Percentiles rank a stretch among this genome's conserved stretches.
Conservation (phyloP, 2,113 vertebrate genomes). For the Ictidomys tridecemlineatus region DNA sequence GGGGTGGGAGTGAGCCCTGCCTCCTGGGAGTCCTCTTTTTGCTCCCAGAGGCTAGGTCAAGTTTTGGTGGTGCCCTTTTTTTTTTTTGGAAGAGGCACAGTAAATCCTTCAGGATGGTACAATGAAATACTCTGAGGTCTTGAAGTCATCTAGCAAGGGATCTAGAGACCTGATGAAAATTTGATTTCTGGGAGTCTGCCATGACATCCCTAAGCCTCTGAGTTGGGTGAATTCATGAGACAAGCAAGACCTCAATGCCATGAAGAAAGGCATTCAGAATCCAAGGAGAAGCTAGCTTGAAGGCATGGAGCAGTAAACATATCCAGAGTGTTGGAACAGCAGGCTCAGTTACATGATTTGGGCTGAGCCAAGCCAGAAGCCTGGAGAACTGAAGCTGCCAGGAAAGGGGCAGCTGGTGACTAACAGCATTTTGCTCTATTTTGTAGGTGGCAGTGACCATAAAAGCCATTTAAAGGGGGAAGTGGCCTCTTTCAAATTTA, state of each 20-base stretch:
- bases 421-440: neutral
- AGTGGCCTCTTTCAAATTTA: conserved; percentile 1
- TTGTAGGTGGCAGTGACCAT: neutral
- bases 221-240: neutral
- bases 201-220: neutral
- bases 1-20: neutral
- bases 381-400: no score
- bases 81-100: neutral
- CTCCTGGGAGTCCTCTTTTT: neutral
- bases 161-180: neutral
- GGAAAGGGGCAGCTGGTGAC: neutral
- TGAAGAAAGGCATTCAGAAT: neutral
- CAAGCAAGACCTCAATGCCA: neutral
- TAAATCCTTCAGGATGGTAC: neutral
- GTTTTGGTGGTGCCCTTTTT: neutral
- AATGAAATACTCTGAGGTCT: neutral
- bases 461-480: neutral
- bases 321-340: neutral
- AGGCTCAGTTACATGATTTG: neutral
- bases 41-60: neutral
- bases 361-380: neutral
- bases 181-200: neutral
- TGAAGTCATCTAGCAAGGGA: conserved; percentile 18
- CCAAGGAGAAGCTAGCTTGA: neutral
- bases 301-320: neutral